These are phyloP conservation scores for Muscidifurax raptorellus DNA, from an alignment of 1,140 invertebrate genomes.

Conservation along the genomic window DNA sequence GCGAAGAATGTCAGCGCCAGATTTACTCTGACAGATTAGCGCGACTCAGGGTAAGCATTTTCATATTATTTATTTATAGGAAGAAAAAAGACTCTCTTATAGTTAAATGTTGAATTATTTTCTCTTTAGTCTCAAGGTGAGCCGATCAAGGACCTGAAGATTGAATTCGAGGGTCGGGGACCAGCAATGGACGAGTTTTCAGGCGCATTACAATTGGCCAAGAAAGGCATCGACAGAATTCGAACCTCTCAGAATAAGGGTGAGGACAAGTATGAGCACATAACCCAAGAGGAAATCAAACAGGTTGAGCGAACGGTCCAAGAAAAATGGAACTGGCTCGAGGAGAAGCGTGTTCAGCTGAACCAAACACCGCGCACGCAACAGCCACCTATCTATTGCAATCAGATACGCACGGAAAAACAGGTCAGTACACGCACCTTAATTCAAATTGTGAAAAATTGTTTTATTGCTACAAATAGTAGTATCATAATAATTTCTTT, in stretches of 20 bases:
- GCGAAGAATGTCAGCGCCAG: conserved; percentile 93
- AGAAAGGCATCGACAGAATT: conserved; percentile 84
- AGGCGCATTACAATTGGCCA: conserved; percentile 82
- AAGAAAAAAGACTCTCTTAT: background rate
- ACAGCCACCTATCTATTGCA: conserved; percentile 84
- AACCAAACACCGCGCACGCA: conserved; percentile 78
- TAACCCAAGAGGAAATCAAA: conserved; percentile 87
- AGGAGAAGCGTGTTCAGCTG: conserved; percentile 80
- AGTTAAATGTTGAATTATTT: background rate
- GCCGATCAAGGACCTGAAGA: conserved; percentile 87
- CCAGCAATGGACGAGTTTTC: conserved; percentile 86
- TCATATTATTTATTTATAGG: background rate
- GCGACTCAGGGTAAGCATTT: conserved; percentile 78
- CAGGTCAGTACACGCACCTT: conserved; percentile 74
- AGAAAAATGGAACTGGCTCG: conserved; percentile 82
- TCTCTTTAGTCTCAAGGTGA: conserved; percentile 82
- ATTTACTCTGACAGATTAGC: conserved; percentile 83
- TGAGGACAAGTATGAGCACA: conserved; percentile 89
- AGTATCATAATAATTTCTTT: conserved; percentile 22
- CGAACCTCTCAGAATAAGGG: conserved; percentile 67
- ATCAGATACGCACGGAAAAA: conserved; percentile 85
- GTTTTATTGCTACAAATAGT: background rate
- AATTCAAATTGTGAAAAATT: conserved; percentile 17
- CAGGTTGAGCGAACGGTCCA: conserved; percentile 79
- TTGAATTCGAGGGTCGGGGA: conserved; percentile 87